Evolutionary conservation across 92 coral and sea anemone species (phyloP), one percentile per base, ranked within the genome.

Genomic region (Palythoa grandiflora): DNA sequence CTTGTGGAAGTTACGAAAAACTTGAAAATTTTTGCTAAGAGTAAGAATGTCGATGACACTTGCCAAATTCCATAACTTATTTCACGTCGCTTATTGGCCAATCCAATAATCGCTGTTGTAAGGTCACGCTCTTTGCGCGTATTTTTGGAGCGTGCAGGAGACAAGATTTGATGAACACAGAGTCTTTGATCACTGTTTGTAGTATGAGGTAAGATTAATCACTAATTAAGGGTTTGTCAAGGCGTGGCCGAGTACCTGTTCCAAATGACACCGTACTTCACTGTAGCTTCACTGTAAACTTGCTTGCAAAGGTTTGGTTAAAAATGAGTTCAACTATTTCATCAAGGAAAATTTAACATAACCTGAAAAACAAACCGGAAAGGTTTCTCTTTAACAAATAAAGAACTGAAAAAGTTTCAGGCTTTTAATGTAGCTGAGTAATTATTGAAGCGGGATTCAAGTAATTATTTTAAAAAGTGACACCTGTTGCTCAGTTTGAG

Each of bases 201-300:
- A n/a, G 9, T 65, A 81, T 81, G 86, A 81, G 86, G 86, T 81
- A 81, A 81, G 75, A 3, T 66, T 74, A 81, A 81, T 81, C n/a
- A 40, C 57, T 81, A 81, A 81, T 81, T 60, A 81, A 47, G 59
- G 40, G 48, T 28, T 48, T 28, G 2, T 35, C 38, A 44, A 54
- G 83, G 68, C 83, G 83, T 77, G 63, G 40, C 68, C 61, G 63
- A 20, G 14, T 55, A 81, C 86, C 86, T 66, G 86, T 14, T 40
- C 47, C n/a, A 17, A 19, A 50, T 61, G 73, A 35, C 48, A 48
- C 44, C 16, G 37, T 37, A 44, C 84, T n/a, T n/a, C n/a, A n/a
- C n/a, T n/a, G n/a, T n/a, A 19, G 38, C 9, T 15, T 40, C 54
- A 80, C 74, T 37, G 0, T 76, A 14, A 28, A 52, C 63, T 74